These are phyloP conservation scores for Calidris pugnax DNA, from an alignment of 2,113 vertebrate species.

Conservation along the genomic window DNA sequence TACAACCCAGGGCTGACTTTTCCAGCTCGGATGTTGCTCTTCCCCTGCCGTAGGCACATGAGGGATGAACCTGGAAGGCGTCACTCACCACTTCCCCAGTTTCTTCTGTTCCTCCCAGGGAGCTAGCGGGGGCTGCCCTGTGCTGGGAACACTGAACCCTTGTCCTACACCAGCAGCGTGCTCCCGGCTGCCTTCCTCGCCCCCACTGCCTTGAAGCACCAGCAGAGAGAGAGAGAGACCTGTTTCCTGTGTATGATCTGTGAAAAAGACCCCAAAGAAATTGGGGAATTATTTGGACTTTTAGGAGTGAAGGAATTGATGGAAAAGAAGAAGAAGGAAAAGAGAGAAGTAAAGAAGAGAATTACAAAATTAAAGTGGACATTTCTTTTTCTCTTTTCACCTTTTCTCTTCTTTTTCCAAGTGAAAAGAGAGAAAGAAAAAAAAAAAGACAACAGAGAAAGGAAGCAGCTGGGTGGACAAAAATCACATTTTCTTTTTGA, in stretches of 20 bases:
- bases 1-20: not conserved
- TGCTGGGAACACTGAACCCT: not conserved
- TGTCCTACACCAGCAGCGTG: not conserved
- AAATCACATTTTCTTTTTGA: not conserved
- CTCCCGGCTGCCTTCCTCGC: not conserved
- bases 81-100: not conserved
- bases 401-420: not conserved
- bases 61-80: not conserved
- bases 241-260: not conserved
- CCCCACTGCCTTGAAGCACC: not conserved
- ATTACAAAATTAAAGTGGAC: not conserved
- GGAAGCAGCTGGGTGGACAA: not conserved
- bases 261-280: not conserved
- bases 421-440: not conserved
- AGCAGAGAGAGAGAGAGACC: not conserved
- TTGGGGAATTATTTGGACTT: not conserved
- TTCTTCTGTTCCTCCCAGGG: not conserved
- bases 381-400: not conserved
- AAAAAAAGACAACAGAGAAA: not conserved
- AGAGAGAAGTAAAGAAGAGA: not conserved
- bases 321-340: not conserved
- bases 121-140: not conserved
- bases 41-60: not conserved
- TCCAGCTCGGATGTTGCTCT: not conserved
- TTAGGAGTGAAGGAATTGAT: not conserved